These are phyloP conservation scores for Myotis yumanensis DNA, from an alignment of 2,113 vertebrate genomes.

Conservation along the genomic window DNA sequence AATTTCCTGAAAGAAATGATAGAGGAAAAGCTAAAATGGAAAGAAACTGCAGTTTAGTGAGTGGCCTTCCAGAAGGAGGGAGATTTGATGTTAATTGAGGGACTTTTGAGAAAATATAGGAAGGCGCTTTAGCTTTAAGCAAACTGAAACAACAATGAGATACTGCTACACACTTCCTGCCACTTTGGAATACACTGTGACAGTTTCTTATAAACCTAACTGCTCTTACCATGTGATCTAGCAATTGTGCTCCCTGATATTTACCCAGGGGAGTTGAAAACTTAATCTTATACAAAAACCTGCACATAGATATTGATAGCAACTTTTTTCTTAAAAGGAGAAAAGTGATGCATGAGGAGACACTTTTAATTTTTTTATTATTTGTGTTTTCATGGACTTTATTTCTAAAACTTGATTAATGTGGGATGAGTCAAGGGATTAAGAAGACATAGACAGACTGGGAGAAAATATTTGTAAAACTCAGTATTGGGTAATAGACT, in stretches of 20 bases:
- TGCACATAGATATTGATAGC: background rate
- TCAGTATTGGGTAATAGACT: background rate
- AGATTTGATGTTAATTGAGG: background rate
- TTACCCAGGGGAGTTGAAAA: background rate
- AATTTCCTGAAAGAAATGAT: background rate
- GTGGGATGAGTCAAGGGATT: background rate
- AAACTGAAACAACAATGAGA: background rate
- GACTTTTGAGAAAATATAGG: background rate
- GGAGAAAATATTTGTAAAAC: background rate
- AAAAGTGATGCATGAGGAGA: background rate
- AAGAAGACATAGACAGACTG: background rate
- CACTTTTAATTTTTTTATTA: background rate
- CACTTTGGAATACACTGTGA: background rate
- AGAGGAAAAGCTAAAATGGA: background rate
- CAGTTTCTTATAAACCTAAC: background rate
- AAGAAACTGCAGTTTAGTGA: background rate
- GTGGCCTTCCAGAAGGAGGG: background rate
- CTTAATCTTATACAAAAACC: background rate
- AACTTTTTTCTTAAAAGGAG: background rate
- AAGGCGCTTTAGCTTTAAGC: background rate
- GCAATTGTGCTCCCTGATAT: background rate
- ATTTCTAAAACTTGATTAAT: constrained; percentile 21
- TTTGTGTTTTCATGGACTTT: background rate
- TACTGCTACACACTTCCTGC: background rate
- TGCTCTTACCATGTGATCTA: background rate